Conservation (phyloP, 2,113 vertebrate species). For the Aramus guarauna region DNA sequence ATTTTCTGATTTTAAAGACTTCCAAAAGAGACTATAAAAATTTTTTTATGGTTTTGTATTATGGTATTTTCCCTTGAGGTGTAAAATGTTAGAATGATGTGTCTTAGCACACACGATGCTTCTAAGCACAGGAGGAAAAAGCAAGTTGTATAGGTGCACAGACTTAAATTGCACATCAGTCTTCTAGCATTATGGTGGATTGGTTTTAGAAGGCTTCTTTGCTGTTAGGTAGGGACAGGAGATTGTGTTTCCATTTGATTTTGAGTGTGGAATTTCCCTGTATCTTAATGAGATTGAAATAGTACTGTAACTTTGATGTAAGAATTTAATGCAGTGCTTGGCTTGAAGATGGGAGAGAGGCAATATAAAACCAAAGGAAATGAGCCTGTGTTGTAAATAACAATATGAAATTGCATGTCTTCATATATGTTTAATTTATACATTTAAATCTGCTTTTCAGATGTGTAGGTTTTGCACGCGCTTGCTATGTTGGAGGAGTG, state of each 20-base stretch:
- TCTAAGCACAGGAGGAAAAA: neutral
- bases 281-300: neutral
- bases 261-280: neutral
- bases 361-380: neutral
- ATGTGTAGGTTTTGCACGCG: neutral
- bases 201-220: neutral
- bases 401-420: neutral
- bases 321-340: neutral
- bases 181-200: neutral
- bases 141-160: neutral
- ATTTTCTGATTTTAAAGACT: neutral
- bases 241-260: neutral
- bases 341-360: neutral
- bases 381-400: neutral
- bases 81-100: neutral
- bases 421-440: neutral
- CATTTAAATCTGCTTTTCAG: neutral
- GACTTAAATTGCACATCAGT: neutral
- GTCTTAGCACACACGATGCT: neutral
- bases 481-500: neutral
- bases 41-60: neutral
- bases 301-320: neutral
- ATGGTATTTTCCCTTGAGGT: neutral
- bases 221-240: neutral
- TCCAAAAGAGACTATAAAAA: neutral